Conservation (phyloP, 2,888 invertebrate species). For the Watsonalla binaria region DNA sequence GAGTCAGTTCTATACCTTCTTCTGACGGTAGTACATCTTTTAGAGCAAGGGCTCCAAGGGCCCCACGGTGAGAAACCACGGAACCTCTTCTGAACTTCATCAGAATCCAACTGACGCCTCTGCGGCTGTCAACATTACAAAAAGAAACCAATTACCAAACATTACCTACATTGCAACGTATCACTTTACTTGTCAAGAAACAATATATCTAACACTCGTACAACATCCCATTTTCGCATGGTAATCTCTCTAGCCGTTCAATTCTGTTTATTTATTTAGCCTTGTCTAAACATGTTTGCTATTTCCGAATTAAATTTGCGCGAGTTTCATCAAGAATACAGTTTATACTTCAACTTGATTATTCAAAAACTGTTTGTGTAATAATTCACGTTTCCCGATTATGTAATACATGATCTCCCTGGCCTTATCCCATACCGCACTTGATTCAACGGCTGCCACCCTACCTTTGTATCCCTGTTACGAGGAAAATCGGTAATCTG, state of each 20-base stretch:
- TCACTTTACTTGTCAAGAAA: background rate
- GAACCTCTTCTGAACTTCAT: slow-evolving; percentile 56
- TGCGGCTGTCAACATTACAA: slow-evolving; percentile 22
- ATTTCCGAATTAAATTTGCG: slow-evolving; percentile 6
- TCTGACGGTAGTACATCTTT: slow-evolving; percentile 88
- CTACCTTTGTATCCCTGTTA: too few relatives aligned
- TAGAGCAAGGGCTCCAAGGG: slow-evolving; percentile 89
- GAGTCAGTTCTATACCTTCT: slow-evolving; percentile 74
- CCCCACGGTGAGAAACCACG: slow-evolving; percentile 88
- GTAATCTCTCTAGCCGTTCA: slow-evolving; percentile 2
- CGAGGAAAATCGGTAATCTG: too few relatives aligned
- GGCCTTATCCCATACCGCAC: too few relatives aligned
- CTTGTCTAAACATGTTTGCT: slow-evolving; percentile 3
- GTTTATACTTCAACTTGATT: background rate
- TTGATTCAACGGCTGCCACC: too few relatives aligned
- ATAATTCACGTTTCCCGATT: background rate
- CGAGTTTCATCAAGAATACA: slow-evolving; percentile 7
- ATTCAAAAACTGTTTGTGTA: background rate
- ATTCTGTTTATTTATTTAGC: slow-evolving; percentile 3
- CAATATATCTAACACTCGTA: background rate
- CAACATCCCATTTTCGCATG: slow-evolving; percentile 1
- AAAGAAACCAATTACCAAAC: background rate
- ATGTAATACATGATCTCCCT: too few relatives aligned
- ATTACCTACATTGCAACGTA: background rate
- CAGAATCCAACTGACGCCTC: slow-evolving; percentile 39